Evolutionary conservation across 2,797 vertebrate species (phyloP).

Genomic region (Peromyscus melanophrys): DNA sequence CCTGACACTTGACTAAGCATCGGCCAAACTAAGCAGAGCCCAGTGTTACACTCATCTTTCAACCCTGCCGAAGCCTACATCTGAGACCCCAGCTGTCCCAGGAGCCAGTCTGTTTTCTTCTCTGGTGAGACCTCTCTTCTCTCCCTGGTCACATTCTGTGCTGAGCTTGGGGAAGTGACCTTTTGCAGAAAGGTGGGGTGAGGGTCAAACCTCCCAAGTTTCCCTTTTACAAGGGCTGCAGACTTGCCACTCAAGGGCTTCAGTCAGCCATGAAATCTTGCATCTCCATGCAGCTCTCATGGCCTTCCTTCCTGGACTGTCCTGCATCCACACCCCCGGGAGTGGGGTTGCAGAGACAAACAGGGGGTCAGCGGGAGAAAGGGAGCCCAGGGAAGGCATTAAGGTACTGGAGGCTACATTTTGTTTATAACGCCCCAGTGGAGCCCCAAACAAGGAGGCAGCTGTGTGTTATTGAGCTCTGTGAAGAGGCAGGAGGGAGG

Average conservation of each 20-base stretch:
- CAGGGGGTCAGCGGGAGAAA: background rate
- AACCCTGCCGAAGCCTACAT: background rate
- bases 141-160: background rate
- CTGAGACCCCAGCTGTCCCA: background rate
- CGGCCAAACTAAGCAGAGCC: background rate
- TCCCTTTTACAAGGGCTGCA: constrained; percentile 43
- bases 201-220: background rate
- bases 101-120: background rate
- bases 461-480: constrained; percentile 75
- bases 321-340: background rate
- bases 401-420: background rate
- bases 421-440: constrained; percentile 42
- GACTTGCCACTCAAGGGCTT: background rate
- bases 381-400: background rate
- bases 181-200: background rate
- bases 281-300: background rate
- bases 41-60: background rate
- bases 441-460: constrained; percentile 67
- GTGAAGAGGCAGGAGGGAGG: constrained; percentile 80
- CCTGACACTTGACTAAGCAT: background rate
- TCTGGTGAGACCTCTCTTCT: background rate
- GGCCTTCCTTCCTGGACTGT: background rate
- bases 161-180: constrained; percentile 8
- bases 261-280: background rate
- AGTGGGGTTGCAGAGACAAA: background rate